Percentiles rank a stretch among this genome's conserved stretches.
Evolutionary conservation across 2,113 vertebrate genomes (phyloP).

Genomic region (Suncus etruscus): DNA sequence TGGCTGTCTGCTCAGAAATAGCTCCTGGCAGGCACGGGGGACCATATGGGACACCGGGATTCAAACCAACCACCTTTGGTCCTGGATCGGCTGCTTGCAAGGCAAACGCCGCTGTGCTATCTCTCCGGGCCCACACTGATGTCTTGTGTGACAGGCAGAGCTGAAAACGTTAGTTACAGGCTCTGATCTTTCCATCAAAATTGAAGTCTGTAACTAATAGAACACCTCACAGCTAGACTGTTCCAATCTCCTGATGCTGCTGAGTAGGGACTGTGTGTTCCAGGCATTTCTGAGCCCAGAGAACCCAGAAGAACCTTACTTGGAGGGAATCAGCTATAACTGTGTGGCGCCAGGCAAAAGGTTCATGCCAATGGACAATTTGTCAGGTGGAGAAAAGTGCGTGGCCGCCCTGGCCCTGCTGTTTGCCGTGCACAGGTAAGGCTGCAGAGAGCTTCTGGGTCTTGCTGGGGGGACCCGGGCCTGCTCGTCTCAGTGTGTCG

Average conservation of each 20-base stretch:
- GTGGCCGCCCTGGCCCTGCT: constrained; percentile 95
- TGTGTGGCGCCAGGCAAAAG: constrained; percentile 96
- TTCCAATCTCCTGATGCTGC: not conserved
- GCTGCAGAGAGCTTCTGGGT: rapidly evolving
- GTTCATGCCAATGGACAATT: constrained; percentile 97
- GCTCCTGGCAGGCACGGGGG: no score
- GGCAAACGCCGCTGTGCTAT: no score
- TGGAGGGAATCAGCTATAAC: constrained; percentile 95
- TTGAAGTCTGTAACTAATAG: not conserved
- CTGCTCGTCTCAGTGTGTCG: no score
- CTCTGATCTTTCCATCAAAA: not conserved
- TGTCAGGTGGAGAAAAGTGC: constrained; percentile 96
- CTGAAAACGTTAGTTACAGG: not conserved
- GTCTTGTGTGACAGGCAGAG: not conserved
- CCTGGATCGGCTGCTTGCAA: no score
- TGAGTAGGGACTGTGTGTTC: constrained; percentile 64
- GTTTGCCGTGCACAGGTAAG: constrained; percentile 96
- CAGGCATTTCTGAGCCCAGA: constrained; percentile 96
- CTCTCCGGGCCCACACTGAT: no score
- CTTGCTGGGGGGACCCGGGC: no score
- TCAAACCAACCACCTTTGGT: no score
- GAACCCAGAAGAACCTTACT: constrained; percentile 95
- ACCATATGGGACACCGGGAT: no score
- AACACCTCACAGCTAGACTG: not conserved
- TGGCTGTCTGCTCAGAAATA: no score